phyloP scores from a whole-genome alignment of 2,888 invertebrate species.

The Congeria kusceri region DNA sequence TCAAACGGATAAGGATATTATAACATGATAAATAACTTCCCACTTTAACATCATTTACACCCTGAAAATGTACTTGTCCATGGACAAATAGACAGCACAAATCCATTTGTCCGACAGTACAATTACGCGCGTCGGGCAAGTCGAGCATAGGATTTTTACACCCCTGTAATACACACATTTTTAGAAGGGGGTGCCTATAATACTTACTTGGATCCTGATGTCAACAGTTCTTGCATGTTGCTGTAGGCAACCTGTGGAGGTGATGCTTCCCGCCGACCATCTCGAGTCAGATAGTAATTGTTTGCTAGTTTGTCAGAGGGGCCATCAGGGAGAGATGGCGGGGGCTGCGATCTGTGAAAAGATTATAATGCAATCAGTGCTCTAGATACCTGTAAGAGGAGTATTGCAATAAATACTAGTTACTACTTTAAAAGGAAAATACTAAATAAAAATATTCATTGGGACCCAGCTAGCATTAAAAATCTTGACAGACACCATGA shows the following conservation, averaged over 20 bases:
- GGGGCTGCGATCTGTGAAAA: slow-evolving; percentile 90
- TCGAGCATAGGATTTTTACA: no score
- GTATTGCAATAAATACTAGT: no score
- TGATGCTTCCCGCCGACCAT: slow-evolving; percentile 92
- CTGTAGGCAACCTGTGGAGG: slow-evolving; percentile 87
- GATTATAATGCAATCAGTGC: not conserved
- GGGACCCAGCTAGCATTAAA: not conserved
- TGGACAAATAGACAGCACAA: no score
- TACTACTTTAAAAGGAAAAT: no score
- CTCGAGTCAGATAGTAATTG: slow-evolving; percentile 94
- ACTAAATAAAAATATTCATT: not conserved
- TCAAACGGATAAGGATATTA: no score
- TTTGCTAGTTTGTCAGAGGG: slow-evolving; percentile 91
- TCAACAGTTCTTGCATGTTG: not conserved
- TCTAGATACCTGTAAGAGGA: not conserved
- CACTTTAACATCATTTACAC: no score
- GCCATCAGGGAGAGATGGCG: slow-evolving; percentile 93
- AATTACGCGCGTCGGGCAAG: no score
- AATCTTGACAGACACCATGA: not conserved
- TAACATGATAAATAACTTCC: no score
- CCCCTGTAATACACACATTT: no score
- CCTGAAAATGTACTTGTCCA: no score
- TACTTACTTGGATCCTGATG: not conserved
- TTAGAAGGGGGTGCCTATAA: no score
- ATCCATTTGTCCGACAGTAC: no score